Conservation (phyloP, 2,797 vertebrate species). For the Poliocrania exsul region DNA sequence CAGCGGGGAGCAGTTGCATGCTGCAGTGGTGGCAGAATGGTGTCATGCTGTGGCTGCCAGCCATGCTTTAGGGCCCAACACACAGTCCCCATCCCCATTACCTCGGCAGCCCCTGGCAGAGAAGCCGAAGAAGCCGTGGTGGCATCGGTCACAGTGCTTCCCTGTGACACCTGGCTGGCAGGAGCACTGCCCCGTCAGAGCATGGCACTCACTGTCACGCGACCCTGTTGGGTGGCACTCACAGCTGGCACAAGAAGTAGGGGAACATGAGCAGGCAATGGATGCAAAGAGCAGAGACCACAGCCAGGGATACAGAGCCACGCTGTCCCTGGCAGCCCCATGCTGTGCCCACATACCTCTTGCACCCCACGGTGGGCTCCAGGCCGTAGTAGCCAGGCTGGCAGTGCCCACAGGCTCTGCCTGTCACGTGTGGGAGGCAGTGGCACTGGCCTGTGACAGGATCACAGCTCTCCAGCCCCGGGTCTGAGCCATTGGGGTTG, state of each 20-base stretch:
- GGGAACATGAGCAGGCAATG: fast-evolving
- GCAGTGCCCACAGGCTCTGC: slow-evolving; percentile 85
- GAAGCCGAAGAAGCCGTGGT: slow-evolving; percentile 88
- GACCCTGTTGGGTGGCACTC: slow-evolving; percentile 85
- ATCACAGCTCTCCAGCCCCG: slow-evolving; percentile 77
- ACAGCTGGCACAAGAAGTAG: slow-evolving; percentile 76
- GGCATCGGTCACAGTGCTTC: slow-evolving; percentile 82
- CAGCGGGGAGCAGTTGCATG: slow-evolving; percentile 91
- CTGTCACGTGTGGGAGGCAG: slow-evolving; percentile 84
- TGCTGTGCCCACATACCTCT: slow-evolving; percentile 68
- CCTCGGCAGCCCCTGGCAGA: slow-evolving; percentile 89
- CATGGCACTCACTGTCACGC: slow-evolving; percentile 78
- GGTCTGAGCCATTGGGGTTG: slow-evolving; percentile 73
- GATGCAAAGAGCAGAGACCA: neutral
- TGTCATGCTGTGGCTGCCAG: fast-evolving
- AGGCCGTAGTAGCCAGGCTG: slow-evolving; percentile 85
- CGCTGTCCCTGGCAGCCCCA: neutral
- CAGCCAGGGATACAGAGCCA: fast-evolving
- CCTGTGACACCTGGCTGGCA: slow-evolving; percentile 85
- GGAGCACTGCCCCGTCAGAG: slow-evolving; percentile 85
- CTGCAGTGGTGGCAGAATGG: slow-evolving; percentile 61
- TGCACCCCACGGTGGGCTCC: slow-evolving; percentile 81
- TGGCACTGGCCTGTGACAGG: slow-evolving; percentile 81
- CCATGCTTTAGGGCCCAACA: fast-evolving
- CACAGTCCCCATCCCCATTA: neutral